These are phyloP conservation scores for Cnemophilus loriae DNA, from an alignment of 2,113 vertebrate genomes.

Conservation along the genomic window DNA sequence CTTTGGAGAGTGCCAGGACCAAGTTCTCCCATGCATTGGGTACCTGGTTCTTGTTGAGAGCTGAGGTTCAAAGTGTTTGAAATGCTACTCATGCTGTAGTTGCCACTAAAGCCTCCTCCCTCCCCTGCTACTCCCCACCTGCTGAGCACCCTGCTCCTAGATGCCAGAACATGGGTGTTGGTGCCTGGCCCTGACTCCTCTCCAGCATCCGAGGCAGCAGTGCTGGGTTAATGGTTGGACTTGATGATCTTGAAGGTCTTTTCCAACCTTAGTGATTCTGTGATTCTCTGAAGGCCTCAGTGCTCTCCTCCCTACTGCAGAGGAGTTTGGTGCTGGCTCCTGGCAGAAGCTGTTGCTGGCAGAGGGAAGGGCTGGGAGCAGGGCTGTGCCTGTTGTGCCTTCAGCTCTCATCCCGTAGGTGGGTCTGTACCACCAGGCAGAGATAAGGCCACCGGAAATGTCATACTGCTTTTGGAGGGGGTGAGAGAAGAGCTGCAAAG, in stretches of 20 bases:
- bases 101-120: neutral
- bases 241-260: neutral
- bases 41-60: neutral
- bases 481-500: neutral
- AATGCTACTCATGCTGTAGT: neutral
- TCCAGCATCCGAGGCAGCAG: neutral
- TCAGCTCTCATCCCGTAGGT: accelerated
- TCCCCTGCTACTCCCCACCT: neutral
- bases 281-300: neutral
- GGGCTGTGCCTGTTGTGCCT: neutral
- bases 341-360: neutral
- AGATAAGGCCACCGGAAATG: neutral
- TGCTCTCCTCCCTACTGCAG: neutral
- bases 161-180: neutral
- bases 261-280: neutral
- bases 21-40: accelerated
- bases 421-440: neutral
- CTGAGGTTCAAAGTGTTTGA: neutral
- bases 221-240: neutral
- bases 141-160: neutral
- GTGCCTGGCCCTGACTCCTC: neutral
- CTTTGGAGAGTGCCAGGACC: neutral
- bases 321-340: neutral
- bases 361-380: neutral
- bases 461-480: neutral